These are phyloP conservation scores for Notodonta dromedarius DNA, from an alignment of 2,888 invertebrate species.

Conservation along the genomic window DNA sequence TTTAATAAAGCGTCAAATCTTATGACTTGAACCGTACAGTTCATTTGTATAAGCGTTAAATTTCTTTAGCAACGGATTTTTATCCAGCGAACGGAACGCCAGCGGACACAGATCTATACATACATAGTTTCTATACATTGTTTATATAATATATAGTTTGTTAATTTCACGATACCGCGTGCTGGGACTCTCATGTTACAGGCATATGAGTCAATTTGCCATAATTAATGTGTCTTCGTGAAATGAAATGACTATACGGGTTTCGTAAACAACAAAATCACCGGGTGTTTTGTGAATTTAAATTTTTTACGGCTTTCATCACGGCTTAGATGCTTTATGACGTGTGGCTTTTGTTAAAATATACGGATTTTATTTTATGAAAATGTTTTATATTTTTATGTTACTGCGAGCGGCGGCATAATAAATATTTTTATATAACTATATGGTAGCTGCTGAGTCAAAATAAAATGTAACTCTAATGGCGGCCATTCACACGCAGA, in stretches of 20 bases:
- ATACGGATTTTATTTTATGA: background rate
- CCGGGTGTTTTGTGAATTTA: slow-evolving; percentile 13
- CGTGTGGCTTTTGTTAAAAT: background rate
- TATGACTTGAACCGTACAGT: slow-evolving; percentile 18
- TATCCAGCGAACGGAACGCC: slow-evolving; percentile 21
- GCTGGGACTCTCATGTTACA: too few species aligned
- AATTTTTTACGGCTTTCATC: slow-evolving; percentile 6
- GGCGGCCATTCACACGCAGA: too few species aligned
- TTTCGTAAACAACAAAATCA: slow-evolving; percentile 17
- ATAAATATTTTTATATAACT: background rate
- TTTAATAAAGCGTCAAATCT: background rate
- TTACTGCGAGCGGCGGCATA: background rate
- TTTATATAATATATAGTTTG: too few species aligned
- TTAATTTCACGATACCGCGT: too few species aligned
- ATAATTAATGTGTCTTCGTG: too few species aligned
- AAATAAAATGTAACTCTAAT: too few species aligned
- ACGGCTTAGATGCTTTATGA: background rate
- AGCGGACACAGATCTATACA: slow-evolving; percentile 12
- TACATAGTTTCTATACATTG: too few species aligned
- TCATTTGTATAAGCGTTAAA: slow-evolving; percentile 38
- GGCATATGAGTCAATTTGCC: too few species aligned
- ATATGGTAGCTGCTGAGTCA: background rate
- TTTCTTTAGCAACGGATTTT: slow-evolving; percentile 34
- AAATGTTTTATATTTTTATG: slow-evolving; percentile 17
- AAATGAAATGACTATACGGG: slow-evolving; percentile 3